A percentile compares a stretch with the other conserved stretches of the same genome.
These are phyloP conservation scores for Argyrosomus regius DNA, from an alignment of 2,797 vertebrate genomes.

Conservation along the genomic window DNA sequence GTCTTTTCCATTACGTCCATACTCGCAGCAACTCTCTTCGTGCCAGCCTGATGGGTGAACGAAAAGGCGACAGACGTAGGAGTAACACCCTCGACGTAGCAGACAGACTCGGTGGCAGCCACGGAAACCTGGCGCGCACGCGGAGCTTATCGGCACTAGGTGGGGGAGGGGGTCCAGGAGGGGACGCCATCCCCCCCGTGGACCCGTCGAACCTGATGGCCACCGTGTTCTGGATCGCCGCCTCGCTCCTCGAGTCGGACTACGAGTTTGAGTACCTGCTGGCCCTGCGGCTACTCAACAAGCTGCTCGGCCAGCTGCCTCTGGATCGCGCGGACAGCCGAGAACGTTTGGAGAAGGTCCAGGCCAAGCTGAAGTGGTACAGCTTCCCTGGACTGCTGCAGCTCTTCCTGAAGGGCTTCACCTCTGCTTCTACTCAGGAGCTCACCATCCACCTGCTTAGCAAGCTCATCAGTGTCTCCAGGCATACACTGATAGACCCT, in stretches of 20 bases:
- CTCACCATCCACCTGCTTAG: slow-evolving; percentile 98
- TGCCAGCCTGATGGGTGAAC: slow-evolving; percentile 90
- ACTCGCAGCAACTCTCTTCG: slow-evolving; percentile 94
- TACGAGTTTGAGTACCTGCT: slow-evolving; percentile 99
- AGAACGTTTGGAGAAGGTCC: slow-evolving; percentile 94
- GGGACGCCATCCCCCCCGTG: slow-evolving; percentile 86
- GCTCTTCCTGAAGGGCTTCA: slow-evolving; percentile 98
- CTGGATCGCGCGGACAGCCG: slow-evolving; percentile 94
- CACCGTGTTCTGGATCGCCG: slow-evolving; percentile 98
- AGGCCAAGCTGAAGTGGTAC: slow-evolving; percentile 96
- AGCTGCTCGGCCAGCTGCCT: slow-evolving; percentile 95
- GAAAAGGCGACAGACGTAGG: slow-evolving; percentile 90
- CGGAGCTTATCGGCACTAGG: slow-evolving; percentile 96
- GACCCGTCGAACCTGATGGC: slow-evolving; percentile 97
- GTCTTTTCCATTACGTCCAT: slow-evolving; percentile 85
- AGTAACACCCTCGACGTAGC: slow-evolving; percentile 98
- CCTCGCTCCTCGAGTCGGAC: slow-evolving; percentile 96
- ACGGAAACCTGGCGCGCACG: slow-evolving; percentile 94
- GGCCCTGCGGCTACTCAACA: slow-evolving; percentile 95
- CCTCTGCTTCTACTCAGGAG: slow-evolving; percentile 96
- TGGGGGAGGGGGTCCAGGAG: slow-evolving; percentile 78
- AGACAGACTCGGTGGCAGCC: slow-evolving; percentile 91
- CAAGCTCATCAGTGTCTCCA: slow-evolving; percentile 95
- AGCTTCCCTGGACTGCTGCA: slow-evolving; percentile 97
- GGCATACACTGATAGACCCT: slow-evolving; percentile 94